A percentile compares a stretch with the other conserved stretches of the same genome.
phyloP scores from a whole-genome alignment of 2,888 invertebrate species.

The Calliphora vomitoria region DNA sequence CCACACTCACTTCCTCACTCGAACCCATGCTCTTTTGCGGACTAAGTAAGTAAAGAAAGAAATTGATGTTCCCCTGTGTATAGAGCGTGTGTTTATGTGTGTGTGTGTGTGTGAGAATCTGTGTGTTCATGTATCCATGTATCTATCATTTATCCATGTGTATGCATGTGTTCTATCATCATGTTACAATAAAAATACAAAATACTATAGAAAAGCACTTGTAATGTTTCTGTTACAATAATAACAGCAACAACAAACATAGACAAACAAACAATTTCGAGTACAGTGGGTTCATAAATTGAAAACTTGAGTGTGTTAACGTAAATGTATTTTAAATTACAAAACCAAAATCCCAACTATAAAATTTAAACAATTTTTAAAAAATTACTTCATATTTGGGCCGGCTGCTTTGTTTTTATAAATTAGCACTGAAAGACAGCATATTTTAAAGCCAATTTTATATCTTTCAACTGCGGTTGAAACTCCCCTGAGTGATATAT shows the following conservation, averaged over 20 bases:
- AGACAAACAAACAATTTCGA: conserved; percentile 31
- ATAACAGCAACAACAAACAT: conserved; percentile 1
- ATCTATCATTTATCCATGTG: conserved; percentile 38
- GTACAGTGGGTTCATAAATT: conserved; percentile 34
- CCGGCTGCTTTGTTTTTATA: no score
- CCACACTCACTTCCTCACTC: not conserved
- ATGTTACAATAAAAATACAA: conserved; percentile 47
- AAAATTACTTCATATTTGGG: no score
- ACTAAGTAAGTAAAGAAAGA: conserved; percentile 22
- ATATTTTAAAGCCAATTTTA: no score
- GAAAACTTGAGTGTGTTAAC: no score
- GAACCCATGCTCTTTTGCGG: conserved; percentile 14
- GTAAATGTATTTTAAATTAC: no score
- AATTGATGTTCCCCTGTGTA: conserved; percentile 45
- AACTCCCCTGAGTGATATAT: not conserved
- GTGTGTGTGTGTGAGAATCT: not conserved
- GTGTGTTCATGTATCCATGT: conserved; percentile 18
- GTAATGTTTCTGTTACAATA: conserved; percentile 40
- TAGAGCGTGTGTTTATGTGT: not conserved
- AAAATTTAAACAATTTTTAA: no score
- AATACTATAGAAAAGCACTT: conserved; percentile 40
- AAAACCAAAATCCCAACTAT: no score
- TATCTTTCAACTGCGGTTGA: no score
- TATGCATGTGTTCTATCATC: conserved; percentile 44
- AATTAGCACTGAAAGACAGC: no score